Conservation (phyloP, 2,888 invertebrate genomes). For the Parthenolecanium corni region DNA sequence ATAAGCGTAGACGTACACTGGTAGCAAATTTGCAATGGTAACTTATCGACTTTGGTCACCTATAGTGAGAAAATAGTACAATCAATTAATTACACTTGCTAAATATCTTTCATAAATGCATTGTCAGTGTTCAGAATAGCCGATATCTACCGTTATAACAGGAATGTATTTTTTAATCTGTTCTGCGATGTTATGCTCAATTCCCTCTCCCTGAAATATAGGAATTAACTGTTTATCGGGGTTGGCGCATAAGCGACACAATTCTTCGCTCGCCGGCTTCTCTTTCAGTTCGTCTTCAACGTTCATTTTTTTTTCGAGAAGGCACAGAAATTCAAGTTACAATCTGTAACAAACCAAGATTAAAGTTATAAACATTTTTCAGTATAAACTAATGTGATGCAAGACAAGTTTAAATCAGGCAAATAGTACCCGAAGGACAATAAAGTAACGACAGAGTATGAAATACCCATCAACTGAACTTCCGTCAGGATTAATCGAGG, state of each 20-base stretch:
- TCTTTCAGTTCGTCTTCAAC: neutral
- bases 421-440: no score
- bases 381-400: no score
- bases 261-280: neutral
- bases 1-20: constrained; percentile 52
- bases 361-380: no score
- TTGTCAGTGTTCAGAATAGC: no score
- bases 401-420: no score
- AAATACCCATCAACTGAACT: no score
- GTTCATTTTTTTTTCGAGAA: no score
- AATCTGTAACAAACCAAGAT: no score
- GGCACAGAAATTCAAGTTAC: no score
- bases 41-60: constrained; percentile 44
- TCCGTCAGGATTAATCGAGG: no score
- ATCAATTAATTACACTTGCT: neutral
- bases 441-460: no score
- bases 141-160: constrained; percentile 41
- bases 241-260: constrained; percentile 49
- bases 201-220: constrained; percentile 51
- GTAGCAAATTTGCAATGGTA: constrained; percentile 52
- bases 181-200: constrained; percentile 46
- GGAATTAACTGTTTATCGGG: constrained; percentile 46
- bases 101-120: neutral
- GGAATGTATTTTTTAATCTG: constrained; percentile 56
- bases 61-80: constrained; percentile 36